Evolutionary conservation across 1,140 invertebrate genomes (phyloP).

Genomic region (Ips nitidus): DNA sequence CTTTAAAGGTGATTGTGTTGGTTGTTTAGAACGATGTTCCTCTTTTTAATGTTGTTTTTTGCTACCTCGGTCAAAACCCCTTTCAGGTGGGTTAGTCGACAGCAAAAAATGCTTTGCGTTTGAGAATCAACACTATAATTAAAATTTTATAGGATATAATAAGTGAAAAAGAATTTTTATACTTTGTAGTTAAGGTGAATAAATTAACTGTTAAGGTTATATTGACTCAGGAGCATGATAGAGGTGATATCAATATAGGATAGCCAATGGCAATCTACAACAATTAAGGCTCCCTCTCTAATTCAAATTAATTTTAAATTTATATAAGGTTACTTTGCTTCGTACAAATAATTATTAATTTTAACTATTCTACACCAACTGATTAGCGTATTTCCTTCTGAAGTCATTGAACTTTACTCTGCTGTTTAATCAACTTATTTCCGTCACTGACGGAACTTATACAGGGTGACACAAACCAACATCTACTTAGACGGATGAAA

Average conservation of each 20-base stretch:
- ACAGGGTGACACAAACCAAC: constrained; percentile 24
- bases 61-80: no score
- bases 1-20: background rate
- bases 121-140: no score
- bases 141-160: background rate
- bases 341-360: no score
- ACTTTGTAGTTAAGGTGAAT: constrained; percentile 5
- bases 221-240: background rate
- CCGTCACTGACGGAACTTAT: constrained; percentile 4
- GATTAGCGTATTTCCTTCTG: no score
- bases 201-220: constrained; percentile 11
- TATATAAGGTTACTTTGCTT: no score
- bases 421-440: no score
- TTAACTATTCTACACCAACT: no score
- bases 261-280: no score
- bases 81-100: no score
- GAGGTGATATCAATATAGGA: background rate
- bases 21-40: background rate
- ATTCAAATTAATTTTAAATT: no score
- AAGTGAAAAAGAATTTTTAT: constrained; percentile 10
- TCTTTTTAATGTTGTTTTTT: background rate
- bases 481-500: background rate
- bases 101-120: no score
- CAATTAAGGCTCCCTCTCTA: background rate
- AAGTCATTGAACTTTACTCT: no score